These are phyloP conservation scores for Meloidogyne floridensis DNA, from an alignment of 1,140 invertebrate genomes.

Conservation along the genomic window DNA sequence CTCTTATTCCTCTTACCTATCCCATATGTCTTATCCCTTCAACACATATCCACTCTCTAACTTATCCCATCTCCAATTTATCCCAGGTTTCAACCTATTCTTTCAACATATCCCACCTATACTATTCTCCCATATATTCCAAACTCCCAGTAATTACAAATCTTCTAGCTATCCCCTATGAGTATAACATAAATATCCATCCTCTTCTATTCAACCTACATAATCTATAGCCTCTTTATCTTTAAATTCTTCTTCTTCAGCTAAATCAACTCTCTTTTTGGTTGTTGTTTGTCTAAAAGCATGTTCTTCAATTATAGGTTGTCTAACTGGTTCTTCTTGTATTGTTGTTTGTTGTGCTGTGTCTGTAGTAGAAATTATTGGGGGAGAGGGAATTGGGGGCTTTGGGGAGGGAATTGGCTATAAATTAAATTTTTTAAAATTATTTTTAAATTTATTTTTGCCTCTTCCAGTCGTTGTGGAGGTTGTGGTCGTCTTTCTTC, in stretches of 20 bases:
- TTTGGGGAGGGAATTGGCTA: slow-evolving; percentile 10
- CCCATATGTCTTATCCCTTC: no score
- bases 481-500: slow-evolving; percentile 71
- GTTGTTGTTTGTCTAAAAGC: slow-evolving; percentile 66
- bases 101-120: no score
- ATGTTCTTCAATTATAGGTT: slow-evolving; percentile 65
- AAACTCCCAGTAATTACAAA: no score
- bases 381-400: background rate
- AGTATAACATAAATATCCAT: background rate
- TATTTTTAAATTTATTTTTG: slow-evolving; percentile 18
- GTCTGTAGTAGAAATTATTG: slow-evolving; percentile 28
- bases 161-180: background rate
- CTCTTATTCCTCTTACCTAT: background rate
- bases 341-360: slow-evolving; percentile 32
- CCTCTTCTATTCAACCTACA: background rate
- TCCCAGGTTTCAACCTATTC: no score
- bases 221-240: background rate
- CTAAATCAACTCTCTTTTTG: slow-evolving; percentile 60
- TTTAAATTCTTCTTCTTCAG: slow-evolving; percentile 50
- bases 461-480: background rate
- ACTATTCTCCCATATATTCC: no score
- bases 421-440: slow-evolving; percentile 1
- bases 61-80: no score
- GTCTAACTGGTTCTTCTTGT: slow-evolving; percentile 43
- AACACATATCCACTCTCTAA: no score